These are phyloP conservation scores for Thermophis baileyi DNA, from an alignment of 2,113 vertebrate species.

Conservation along the genomic window DNA sequence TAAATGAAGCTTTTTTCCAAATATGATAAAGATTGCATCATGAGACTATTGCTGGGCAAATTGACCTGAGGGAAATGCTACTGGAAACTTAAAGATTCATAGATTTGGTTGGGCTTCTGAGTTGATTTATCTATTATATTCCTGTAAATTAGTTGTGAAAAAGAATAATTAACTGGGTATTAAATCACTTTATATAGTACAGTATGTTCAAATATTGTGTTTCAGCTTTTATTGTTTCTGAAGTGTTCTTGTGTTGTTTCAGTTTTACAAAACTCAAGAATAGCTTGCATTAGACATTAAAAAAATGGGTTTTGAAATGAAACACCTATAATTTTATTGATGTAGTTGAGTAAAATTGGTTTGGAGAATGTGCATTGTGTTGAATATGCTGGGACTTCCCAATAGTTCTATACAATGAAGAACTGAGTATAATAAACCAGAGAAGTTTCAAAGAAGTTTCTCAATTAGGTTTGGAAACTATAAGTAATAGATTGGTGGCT, in stretches of 20 bases:
- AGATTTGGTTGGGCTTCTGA: neutral
- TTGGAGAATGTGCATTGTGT: neutral
- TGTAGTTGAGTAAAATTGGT: neutral
- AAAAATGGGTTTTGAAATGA: neutral
- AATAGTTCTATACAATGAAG: slow-evolving; percentile 16
- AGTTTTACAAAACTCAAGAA: neutral
- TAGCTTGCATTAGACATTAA: neutral
- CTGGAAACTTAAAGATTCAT: neutral
- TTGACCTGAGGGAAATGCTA: neutral
- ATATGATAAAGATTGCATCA: neutral
- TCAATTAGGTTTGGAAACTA: neutral
- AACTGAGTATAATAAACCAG: slow-evolving; percentile 1
- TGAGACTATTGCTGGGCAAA: neutral
- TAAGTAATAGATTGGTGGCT: neutral
- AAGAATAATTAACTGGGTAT: neutral
- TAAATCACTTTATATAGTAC: neutral
- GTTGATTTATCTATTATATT: neutral
- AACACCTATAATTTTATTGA: neutral
- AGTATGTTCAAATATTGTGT: neutral
- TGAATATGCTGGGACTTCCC: slow-evolving; percentile 9
- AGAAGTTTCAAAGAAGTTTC: neutral
- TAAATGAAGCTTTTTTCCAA: neutral
- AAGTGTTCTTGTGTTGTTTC: neutral
- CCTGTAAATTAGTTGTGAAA: neutral
- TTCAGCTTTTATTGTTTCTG: neutral